These are phyloP conservation scores for Bos taurus DNA, from an alignment of 2,113 vertebrate species.

Conservation along the genomic window ARS-UCD2.0 NC_037336.1:57132501-57133000, in stretches of 20 bases:
- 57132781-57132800: background rate
- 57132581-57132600: background rate
- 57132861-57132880: background rate
- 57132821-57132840: background rate
- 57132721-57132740: background rate
- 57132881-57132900: background rate
- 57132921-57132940: background rate
- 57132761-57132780: conserved; percentile 19
- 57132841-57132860: background rate
- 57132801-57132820: background rate
- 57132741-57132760: background rate
- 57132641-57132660: background rate
- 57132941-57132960: background rate
- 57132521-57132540: background rate
- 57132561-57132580: background rate
- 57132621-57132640: background rate
- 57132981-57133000: conserved; percentile 52
- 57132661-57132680: background rate
- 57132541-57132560: background rate
- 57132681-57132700: background rate
- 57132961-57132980: background rate
- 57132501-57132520: background rate
- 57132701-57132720: background rate
- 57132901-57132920: conserved; percentile 4
- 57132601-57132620: background rate